Percentiles rank a stretch among this genome's conserved stretches.
Evolutionary conservation across 1,140 invertebrate genomes (phyloP).

Genomic region (Zaprionus kolodkinae): DNA sequence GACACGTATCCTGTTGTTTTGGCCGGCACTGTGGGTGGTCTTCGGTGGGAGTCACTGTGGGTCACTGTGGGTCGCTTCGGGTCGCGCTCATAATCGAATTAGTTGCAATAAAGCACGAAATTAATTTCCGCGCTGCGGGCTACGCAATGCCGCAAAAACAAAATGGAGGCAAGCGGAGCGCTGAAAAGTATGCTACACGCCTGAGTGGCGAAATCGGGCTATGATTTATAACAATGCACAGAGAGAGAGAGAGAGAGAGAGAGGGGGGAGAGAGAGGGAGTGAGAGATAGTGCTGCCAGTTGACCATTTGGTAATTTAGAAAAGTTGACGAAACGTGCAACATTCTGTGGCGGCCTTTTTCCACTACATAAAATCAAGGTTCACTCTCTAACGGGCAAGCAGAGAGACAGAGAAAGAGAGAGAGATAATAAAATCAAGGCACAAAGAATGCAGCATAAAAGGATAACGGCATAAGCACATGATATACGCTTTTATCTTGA

Average conservation of each 20-base stretch:
- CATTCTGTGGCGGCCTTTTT: conserved; percentile 26
- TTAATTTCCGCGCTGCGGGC: conserved; percentile 70
- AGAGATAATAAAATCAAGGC: conserved; percentile 51
- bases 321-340: conserved; percentile 7
- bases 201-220: conserved; percentile 11
- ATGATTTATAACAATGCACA: conserved; percentile 23
- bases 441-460: conserved; percentile 56
- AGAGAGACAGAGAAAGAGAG: conserved; percentile 26
- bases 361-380: conserved; percentile 54
- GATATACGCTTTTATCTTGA: conserved; percentile 50
- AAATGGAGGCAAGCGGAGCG: conserved; percentile 20
- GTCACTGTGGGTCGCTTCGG: not conserved
- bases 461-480: conserved; percentile 50
- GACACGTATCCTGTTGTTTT: conserved; percentile 33
- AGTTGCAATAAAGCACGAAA: conserved; percentile 78
- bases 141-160: conserved; percentile 51
- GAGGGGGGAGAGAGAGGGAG: not conserved
- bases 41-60: not conserved
- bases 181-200: conserved; percentile 41
- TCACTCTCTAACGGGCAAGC: conserved; percentile 43
- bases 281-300: not conserved
- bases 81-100: conserved; percentile 68
- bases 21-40: conserved; percentile 35
- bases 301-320: conserved; percentile 9
- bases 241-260: not conserved